phyloP scores from a whole-genome alignment of 1,140 invertebrate genomes.

The Parapsyche elsis region DNA sequence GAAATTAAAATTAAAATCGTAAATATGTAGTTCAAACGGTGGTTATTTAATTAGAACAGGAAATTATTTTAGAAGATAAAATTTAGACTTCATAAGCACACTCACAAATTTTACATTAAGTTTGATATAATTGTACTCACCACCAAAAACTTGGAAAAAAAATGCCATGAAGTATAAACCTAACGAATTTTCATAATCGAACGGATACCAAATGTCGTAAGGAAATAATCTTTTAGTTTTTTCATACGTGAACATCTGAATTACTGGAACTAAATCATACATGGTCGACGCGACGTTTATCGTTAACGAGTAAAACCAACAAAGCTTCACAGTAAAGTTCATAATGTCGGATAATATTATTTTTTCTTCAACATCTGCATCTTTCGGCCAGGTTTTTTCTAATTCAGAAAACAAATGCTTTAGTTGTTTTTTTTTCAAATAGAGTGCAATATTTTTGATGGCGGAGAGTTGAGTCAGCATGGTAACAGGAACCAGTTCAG shows the following conservation, averaged over 20 bases:
- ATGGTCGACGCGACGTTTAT: conserved; percentile 48
- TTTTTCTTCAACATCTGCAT: conserved; percentile 1
- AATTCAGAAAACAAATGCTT: conserved; percentile 32
- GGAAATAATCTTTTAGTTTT: conserved; percentile 35
- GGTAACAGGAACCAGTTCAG: conserved; percentile 47
- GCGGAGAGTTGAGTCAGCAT: conserved; percentile 38
- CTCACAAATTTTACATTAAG: too few relatives aligned
- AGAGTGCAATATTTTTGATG: conserved; percentile 20
- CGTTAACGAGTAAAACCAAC: conserved; percentile 42
- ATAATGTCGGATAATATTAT: conserved; percentile 33
- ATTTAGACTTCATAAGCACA: too few relatives aligned
- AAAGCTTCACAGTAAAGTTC: conserved; percentile 40
- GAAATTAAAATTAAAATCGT: conserved; percentile 29
- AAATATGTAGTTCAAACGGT: too few relatives aligned
- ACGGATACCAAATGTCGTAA: conserved; percentile 52
- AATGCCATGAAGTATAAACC: conserved; percentile 35
- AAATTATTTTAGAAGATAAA: too few relatives aligned
- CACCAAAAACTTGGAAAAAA: conserved; percentile 46
- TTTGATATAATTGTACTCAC: conserved; percentile 32
- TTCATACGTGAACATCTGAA: conserved; percentile 38
- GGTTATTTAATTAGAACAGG: too few relatives aligned
- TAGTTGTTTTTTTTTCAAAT: conserved; percentile 27
- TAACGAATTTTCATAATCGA: conserved; percentile 25
- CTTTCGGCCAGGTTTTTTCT: conserved; percentile 42
- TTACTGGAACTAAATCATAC: conserved; percentile 48